These are phyloP conservation scores for Drosophila carrolli DNA, from an alignment of 1,140 invertebrate species.

Conservation along the genomic window DNA sequence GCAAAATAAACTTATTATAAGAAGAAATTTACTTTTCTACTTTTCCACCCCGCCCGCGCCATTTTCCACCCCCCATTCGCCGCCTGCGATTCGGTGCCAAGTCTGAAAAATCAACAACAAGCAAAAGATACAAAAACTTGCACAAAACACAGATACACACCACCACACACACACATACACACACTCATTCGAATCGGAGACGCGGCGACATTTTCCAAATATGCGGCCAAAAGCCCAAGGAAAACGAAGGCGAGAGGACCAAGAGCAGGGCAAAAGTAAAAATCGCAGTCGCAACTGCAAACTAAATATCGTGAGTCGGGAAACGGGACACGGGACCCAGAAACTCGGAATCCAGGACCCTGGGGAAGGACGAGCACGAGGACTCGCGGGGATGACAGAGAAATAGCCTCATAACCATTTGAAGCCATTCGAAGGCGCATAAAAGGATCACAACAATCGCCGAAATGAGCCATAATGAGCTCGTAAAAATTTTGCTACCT, in stretches of 20 bases:
- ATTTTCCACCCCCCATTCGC: constrained; percentile 9
- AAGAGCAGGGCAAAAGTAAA: constrained; percentile 63
- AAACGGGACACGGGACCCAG: constrained; percentile 13
- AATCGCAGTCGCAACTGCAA: constrained; percentile 82
- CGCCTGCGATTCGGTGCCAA: constrained; percentile 54
- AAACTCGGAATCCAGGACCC: constrained; percentile 10
- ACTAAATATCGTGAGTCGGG: constrained; percentile 71
- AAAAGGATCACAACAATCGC: constrained; percentile 85
- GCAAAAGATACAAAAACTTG: constrained; percentile 80
- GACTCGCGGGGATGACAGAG: constrained; percentile 69
- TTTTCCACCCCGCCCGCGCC: constrained; percentile 11
- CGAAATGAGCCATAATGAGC: constrained; percentile 85
- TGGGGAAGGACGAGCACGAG: constrained; percentile 30
- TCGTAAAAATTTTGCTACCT: constrained; percentile 85
- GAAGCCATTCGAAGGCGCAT: constrained; percentile 84
- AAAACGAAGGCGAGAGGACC: constrained; percentile 51
- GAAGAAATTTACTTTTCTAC: constrained; percentile 79
- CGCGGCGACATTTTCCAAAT: constrained; percentile 74
- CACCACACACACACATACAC: neutral
- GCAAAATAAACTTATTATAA: constrained; percentile 84
- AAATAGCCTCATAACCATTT: constrained; percentile 85
- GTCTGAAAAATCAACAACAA: constrained; percentile 82
- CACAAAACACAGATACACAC: constrained; percentile 60
- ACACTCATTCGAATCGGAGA: constrained; percentile 40
- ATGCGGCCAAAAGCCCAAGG: constrained; percentile 48